A percentile compares a stretch with the other conserved stretches of the same genome.
These are phyloP conservation scores for Galerucella calmariensis DNA, from an alignment of 2,888 invertebrate species.

Conservation along the genomic window DNA sequence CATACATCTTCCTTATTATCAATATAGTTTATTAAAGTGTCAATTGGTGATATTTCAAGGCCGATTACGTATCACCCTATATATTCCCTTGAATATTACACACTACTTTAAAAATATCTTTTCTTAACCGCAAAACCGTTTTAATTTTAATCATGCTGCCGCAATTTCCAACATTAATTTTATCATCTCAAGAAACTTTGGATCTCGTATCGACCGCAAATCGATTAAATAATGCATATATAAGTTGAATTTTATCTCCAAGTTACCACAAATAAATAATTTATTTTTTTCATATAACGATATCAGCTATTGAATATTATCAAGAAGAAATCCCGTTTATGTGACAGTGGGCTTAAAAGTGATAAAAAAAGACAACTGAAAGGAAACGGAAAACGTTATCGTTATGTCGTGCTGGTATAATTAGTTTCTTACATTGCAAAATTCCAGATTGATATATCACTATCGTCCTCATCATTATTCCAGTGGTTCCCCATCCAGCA, in stretches of 20 bases:
- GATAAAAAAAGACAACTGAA: conserved; percentile 52
- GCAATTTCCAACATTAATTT: not conserved
- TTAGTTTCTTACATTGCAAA: conserved; percentile 38
- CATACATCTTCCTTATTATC: no score
- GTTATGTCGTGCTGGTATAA: conserved; percentile 37
- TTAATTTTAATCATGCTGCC: not conserved
- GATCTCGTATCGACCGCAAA: not conserved
- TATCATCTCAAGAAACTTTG: conserved; percentile 1
- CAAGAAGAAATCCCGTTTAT: conserved; percentile 37
- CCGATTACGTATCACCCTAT: no score
- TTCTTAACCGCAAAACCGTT: not conserved
- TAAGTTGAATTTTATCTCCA: conserved; percentile 14
- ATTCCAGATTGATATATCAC: conserved; percentile 25
- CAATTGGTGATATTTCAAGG: no score
- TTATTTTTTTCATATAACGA: conserved; percentile 17
- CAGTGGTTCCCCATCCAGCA: conserved; percentile 12
- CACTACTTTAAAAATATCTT: no score
- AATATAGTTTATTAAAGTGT: no score
- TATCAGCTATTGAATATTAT: conserved; percentile 30
- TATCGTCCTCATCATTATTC: conserved; percentile 13
- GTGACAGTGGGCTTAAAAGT: conserved; percentile 38
- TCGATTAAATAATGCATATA: not conserved
- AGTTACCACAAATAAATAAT: conserved; percentile 29
- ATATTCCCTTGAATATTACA: no score
- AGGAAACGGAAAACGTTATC: conserved; percentile 56